Base-by-base conservation (phyloP, 2,113 vertebrate species). In the Lycocorax pyrrhopterus region DNA sequence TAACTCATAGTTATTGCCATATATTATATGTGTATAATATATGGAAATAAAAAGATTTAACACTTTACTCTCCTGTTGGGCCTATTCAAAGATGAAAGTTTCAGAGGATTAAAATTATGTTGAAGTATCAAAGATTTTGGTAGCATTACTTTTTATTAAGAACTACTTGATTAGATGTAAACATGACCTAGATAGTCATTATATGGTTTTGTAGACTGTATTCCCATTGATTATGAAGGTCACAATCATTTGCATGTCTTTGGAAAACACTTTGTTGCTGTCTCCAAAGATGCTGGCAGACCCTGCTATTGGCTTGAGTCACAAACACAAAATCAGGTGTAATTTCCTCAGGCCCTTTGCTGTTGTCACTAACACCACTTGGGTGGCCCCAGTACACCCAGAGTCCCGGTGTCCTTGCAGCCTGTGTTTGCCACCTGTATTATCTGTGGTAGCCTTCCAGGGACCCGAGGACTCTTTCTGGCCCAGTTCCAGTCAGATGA, bases 201-300 rank as follows among this genome's bases (percentile, higher is more conserved):
- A 43, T 17, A 56, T 51, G 30, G 27, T 59, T 83, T 89, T 89
- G 35, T 94, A 84, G 27, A 46, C 55, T 96, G 46, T 74, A n/a
- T 79, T 92, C 60, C 66, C 35, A 41, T 6, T 84, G 58, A 49
- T 84, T 46, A 59, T 35, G 78, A 66, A 88, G 23, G 37, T 51
- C 81, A 18, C 26, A 33, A 93, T 59, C 35, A 43, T 77, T 93
- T 91, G 21, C 86, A 79, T 93, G 35, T 74, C 93, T 94, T 97
- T 96, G 71, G 80, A 83, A 95, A 87, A 90, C 49, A 43, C 51
- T 49, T 95, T 21, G n/a, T 89, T 76, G 60, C 26, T 84, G 35
- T 90, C 47, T 88, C 27, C 80, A 87, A 49, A 73, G 87, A 56
- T 63, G n/a, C 7, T 46, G 30, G 27, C 14, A 62, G n/a, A 9